Base-by-base conservation (phyloP, 2,113 vertebrate genomes). In the Malurus alboscapulatus region DNA sequence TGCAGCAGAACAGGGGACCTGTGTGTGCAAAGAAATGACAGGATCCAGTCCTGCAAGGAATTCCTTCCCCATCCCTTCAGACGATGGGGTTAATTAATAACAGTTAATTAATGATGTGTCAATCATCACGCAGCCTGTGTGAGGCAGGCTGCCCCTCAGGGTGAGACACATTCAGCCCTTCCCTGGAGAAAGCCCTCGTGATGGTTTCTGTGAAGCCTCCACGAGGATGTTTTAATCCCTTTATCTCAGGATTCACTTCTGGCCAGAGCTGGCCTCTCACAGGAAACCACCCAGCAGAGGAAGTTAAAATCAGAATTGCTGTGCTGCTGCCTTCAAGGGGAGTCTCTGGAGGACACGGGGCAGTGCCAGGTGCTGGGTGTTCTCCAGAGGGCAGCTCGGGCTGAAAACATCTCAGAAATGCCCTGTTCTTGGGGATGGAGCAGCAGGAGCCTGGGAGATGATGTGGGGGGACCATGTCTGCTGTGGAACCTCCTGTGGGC, bases 81-180 rank as follows among this genome's bases (percentile, higher is more conserved):
- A 94, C 76, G 67, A 69, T 18, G 36, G 84, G 90, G 93, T 93
- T 96, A 96, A 96, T 96, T 93, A 93, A 74, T 80, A 93, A 40
- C 42, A 74, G 81, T 78, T 92, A 93, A 93, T 95, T 92, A 95
- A 80, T 34, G 51, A 80, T 19, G 59, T 77, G 93, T 67, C 93
- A 91, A 62, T 95, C 91, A 89, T 36, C 51, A 36, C 2, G 27
- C 51, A 84, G 53, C 11, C 81, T 84, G 32, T 34, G 16, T 67
- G 59, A 85, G 62, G 65, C 68, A 82, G 58, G 63, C 81, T 87
- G 72, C 74, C 89, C 77, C 87, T 79, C 6, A 2, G 62, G 67
- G 62, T 3, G 7, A 47, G 27, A 42, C 77, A 75, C 78, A 66
- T 82, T 84, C 87, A 85, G 79, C 67, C 83, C 86, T 71, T 88